phyloP scores from a whole-genome alignment of 2,888 invertebrate species.

The Oligia fasciuncula region DNA sequence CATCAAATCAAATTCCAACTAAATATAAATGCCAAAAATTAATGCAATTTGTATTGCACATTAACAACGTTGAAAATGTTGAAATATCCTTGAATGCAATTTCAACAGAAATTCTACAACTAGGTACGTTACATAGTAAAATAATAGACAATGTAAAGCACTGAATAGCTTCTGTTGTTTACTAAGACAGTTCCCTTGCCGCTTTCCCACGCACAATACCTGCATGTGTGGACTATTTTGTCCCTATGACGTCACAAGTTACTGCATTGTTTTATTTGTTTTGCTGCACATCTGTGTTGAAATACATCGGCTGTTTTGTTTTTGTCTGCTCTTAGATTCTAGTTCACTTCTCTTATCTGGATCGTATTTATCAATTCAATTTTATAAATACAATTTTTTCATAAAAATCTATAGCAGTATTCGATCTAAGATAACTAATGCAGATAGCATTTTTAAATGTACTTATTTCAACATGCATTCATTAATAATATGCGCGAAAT shows the following conservation, averaged over 20 bases:
- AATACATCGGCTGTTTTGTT: conserved; percentile 64
- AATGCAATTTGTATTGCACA: conserved; percentile 35
- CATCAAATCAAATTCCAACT: conserved; percentile 14
- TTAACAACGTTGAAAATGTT: conserved; percentile 38
- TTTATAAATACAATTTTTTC: conserved; percentile 10
- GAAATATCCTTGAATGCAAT: conserved; percentile 59
- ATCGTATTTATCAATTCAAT: conserved; percentile 18
- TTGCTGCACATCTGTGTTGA: conserved; percentile 73
- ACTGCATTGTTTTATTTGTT: conserved; percentile 77
- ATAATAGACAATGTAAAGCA: conserved; percentile 50
- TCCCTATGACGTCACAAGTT: conserved; percentile 74
- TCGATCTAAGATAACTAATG: conserved; percentile 25
- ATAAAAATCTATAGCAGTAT: conserved; percentile 16
- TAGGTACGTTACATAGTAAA: conserved; percentile 48
- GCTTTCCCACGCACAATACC: conserved; percentile 79
- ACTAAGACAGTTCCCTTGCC: conserved; percentile 61
- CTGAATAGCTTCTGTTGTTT: conserved; percentile 51
- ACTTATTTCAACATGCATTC: conserved; percentile 35
- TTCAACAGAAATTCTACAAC: conserved; percentile 51
- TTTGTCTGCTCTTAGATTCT: conserved; percentile 35
- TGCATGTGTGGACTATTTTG: conserved; percentile 78
- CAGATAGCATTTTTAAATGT: conserved; percentile 38
- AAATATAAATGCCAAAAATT: conserved; percentile 37
- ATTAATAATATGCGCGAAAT: conserved; percentile 54
- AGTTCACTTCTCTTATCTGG: conserved; percentile 20